Percentiles rank a stretch among this genome's conserved stretches.
These are phyloP conservation scores for Sarcophaga rosellei DNA, from an alignment of 2,888 invertebrate genomes.

Conservation along the genomic window DNA sequence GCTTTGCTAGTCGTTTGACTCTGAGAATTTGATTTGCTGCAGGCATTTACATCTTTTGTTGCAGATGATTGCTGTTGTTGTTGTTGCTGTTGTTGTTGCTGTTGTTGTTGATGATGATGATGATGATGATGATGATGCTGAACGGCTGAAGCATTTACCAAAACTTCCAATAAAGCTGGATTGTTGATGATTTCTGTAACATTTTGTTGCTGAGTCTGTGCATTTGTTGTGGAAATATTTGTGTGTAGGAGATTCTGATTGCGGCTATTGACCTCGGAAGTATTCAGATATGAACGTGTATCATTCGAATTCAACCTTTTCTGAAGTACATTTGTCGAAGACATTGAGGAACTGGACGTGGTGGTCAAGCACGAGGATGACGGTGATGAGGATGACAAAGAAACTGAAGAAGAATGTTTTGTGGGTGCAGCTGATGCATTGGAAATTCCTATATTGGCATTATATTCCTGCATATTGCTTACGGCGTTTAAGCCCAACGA, in stretches of 20 bases:
- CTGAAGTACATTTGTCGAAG: slow-evolving; percentile 52
- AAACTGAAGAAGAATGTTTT: slow-evolving; percentile 56
- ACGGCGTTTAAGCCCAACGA: slow-evolving; percentile 63
- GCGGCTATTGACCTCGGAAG: slow-evolving; percentile 58
- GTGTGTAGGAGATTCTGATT: slow-evolving; percentile 57
- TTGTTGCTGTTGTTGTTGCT: slow-evolving; percentile 51
- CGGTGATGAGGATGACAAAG: slow-evolving; percentile 30
- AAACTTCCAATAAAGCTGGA: slow-evolving; percentile 66
- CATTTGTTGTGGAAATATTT: slow-evolving; percentile 34
- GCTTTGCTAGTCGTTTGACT: slow-evolving; percentile 58
- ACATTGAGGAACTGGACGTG: slow-evolving; percentile 67
- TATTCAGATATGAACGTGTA: slow-evolving; percentile 48
- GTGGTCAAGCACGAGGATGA: slow-evolving; percentile 57
- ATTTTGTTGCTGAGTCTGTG: slow-evolving; percentile 63
- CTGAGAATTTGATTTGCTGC: slow-evolving; percentile 66
- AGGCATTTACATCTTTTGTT: slow-evolving; percentile 65
- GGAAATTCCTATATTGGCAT: slow-evolving; percentile 37
- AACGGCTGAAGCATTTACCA: slow-evolving; percentile 67
- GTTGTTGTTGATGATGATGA: slow-evolving; percentile 50
- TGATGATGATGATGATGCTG: slow-evolving; percentile 65
- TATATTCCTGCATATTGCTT: slow-evolving; percentile 63
- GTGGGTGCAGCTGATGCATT: slow-evolving; percentile 58
- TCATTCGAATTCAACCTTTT: slow-evolving; percentile 57
- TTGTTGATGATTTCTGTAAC: slow-evolving; percentile 69
- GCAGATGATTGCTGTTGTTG: slow-evolving; percentile 53